Evolutionary conservation across 2,113 vertebrate genomes (phyloP).

Genomic region (Rallus limicola): DNA sequence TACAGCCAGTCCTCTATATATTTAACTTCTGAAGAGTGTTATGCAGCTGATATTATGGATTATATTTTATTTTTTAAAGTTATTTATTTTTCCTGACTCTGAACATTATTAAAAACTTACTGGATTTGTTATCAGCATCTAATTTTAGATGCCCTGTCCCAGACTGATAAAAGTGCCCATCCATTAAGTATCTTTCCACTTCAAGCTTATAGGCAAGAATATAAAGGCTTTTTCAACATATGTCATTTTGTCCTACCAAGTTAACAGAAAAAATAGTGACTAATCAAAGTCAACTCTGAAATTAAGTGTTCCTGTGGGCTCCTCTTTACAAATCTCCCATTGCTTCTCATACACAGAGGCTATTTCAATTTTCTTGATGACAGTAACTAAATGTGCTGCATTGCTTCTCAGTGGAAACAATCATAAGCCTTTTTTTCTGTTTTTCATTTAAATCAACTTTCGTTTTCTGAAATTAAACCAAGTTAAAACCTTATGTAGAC

Average conservation of each 20-base stretch:
- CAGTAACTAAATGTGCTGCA: not conserved
- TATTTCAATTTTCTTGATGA: conserved; percentile 20
- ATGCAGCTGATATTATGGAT: not conserved
- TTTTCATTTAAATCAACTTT: conserved; percentile 21
- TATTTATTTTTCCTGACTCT: not conserved
- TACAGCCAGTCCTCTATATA: not conserved
- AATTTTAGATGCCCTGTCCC: not conserved
- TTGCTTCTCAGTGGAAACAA: not conserved
- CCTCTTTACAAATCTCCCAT: conserved; percentile 16
- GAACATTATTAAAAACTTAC: not conserved
- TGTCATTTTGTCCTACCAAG: not conserved
- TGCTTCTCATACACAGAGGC: not conserved
- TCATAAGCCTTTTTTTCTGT: not conserved
- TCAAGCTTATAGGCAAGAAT: not conserved
- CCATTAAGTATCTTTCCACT: not conserved
- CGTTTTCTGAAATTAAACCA: conserved; percentile 2
- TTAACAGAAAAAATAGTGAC: conserved; percentile 42
- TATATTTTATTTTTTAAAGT: not conserved
- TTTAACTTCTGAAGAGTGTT: not conserved
- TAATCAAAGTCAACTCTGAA: not conserved
- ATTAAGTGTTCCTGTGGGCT: conserved; percentile 31
- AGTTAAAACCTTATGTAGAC: not conserved
- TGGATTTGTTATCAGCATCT: not conserved
- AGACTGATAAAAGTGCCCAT: not conserved
- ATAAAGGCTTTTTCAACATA: not conserved